Base-by-base conservation (phyloP, 2,888 invertebrate species). In the Romanomermis culicivorax region DNA sequence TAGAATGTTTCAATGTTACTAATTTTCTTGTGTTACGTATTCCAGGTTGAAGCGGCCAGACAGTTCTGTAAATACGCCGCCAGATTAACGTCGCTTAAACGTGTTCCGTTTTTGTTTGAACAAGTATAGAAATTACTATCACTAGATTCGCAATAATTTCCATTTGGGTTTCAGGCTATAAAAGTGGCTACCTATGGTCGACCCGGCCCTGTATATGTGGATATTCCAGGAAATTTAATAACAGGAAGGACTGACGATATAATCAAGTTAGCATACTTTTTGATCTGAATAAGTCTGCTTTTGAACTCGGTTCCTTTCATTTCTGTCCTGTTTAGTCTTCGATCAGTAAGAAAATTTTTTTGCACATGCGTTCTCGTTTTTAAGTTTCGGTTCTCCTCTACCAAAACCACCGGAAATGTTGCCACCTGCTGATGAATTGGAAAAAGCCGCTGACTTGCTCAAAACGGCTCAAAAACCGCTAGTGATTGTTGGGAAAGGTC, bases 31-130 rank as follows among this genome's bases (percentile, higher is more conserved):
- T 51, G 45, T 7, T 20, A 27, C 17, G 4, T 26, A 30, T 36
- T 7, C 55, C 1, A 69, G 68, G 85, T 86, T 52, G 88, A 89
- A 64, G 76, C 85, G 0, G 80, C 84, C 56, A 78, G 85, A n/a
- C 77, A 81, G 2, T 87, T 85, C 69, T 84, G 85, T 71, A 95
- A 95, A 74, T 88, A 87, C 70, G 77, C 85, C 1, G 86, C 82
- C 0, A 77, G 91, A 43, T 91, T 91, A 0, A 81, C 86, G 2
- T 81, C 80, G 23, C 77, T 83, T 1, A 73, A 78, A 0, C 76
- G 85, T 54, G 86, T 91, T 63, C 89, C 91, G 0, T 75, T 80
- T 61, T 87, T 85, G 69, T 82, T 91, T 2, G 89, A 89, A 72
- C 86, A 85, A 63, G 72, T 71, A 59, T 56, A 55, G 49, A 23